These are phyloP conservation scores for Prietella phreatophila DNA, from an alignment of 2,113 vertebrate genomes.

Conservation along the genomic window DNA sequence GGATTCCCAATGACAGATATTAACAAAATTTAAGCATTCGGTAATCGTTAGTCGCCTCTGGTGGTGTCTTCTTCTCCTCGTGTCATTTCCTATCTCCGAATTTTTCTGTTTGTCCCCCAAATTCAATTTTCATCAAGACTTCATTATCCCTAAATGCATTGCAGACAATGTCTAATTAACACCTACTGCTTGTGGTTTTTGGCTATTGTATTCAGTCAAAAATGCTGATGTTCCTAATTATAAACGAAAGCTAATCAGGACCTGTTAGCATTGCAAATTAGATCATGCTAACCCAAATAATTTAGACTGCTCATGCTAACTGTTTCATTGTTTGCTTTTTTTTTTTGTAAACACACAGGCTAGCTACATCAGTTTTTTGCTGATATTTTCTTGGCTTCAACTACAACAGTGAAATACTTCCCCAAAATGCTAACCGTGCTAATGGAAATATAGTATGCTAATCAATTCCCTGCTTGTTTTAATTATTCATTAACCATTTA, in stretches of 20 bases:
- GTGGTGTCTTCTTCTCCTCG: not conserved
- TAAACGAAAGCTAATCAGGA: not conserved
- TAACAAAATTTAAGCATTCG: not conserved
- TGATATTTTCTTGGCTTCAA: not conserved
- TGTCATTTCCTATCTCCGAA: not conserved
- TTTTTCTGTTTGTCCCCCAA: not conserved
- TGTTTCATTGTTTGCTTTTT: not conserved
- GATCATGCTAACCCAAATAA: not conserved
- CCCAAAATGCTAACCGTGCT: not conserved
- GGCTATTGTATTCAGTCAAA: not conserved
- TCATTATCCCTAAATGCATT: not conserved
- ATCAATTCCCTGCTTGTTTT: not conserved
- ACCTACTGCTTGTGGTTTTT: slow-evolving; percentile 2
- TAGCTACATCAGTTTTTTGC: not conserved
- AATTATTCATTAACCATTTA: not conserved
- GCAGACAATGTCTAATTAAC: not conserved
- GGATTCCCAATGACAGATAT: not conserved
- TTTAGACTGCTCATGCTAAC: not conserved
- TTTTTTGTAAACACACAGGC: not conserved
- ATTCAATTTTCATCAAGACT: not conserved
- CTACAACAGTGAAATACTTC: not conserved
- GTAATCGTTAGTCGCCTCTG: not conserved
- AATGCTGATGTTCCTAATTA: not conserved
- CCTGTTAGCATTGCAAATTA: slow-evolving; percentile 6
- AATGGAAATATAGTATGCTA: not conserved